Base-by-base conservation (phyloP, 2,113 vertebrate genomes). In the Rhea pennata region DNA sequence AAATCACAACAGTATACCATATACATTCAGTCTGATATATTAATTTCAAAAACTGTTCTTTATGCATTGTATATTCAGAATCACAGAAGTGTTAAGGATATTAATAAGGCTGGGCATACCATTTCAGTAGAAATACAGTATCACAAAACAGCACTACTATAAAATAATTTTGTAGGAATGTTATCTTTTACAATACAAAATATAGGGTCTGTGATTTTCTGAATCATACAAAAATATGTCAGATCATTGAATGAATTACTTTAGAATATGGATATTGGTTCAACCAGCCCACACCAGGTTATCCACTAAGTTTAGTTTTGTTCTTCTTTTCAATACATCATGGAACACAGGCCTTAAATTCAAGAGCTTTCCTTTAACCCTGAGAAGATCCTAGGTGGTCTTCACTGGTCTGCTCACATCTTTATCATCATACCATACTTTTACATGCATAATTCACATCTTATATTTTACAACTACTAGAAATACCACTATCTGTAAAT, bases 181-280 rank as follows among this genome's bases (percentile, higher is more conserved):
- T 87, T 29, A 23, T 12, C 56, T 69, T 40, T 22, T 22, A 70
- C 84, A 24, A 12, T 42, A 73, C 11, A 77, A 88, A 84, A 54
- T 29, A 72, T 0, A 58, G 15, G 23, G 85, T 83, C 82, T 33
- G 10, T 71, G 21, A 39, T 64, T 33, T n/a, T 56, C 62, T 88
- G 3, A 8, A 46, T n/a, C n/a, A 59, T 9, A 62, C 20, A 64
- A 39, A 88, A 64, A 8, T 10, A 31, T 1, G 2, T 6, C 53
- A 64, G 33, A 62, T 9, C 6, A 14, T 3, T 70, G 56, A 74
- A 27, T 48, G 36, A 17, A 36, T 15, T 50, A 62, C 24, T 74
- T 75, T 1, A 70, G n/a, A 21, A 12, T 31, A 44, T 0, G 0
- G 65, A 54, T 56, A 46, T 4, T 58, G 3, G 69, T 81, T 29